Evolutionary conservation across 2,888 invertebrate species (phyloP).

Genomic region (Netelia melanura): DNA sequence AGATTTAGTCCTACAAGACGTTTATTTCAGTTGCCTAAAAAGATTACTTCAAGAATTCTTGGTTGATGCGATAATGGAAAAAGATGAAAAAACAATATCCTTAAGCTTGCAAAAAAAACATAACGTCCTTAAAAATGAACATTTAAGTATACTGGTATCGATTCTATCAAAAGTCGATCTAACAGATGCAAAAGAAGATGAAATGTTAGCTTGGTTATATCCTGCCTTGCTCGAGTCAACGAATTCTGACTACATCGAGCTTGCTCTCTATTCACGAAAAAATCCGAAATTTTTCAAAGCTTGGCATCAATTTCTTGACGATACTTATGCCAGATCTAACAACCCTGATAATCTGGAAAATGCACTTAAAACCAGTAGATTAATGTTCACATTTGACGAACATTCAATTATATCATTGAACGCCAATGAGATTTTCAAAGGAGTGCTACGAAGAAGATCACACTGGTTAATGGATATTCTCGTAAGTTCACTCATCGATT

Average conservation of each 20-base stretch:
- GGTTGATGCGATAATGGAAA: background rate
- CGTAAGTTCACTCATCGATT: slow-evolving; percentile 71
- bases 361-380: slow-evolving; percentile 72
- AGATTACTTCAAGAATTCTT: slow-evolving; percentile 67
- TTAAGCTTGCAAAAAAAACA: slow-evolving; percentile 13
- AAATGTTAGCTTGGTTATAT: slow-evolving; percentile 76
- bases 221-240: slow-evolving; percentile 73
- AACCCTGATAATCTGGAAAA: slow-evolving; percentile 67
- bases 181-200: slow-evolving; percentile 73
- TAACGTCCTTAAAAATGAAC: slow-evolving; percentile 41
- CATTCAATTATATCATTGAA: slow-evolving; percentile 69
- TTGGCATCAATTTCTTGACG: slow-evolving; percentile 78
- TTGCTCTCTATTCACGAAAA: slow-evolving; percentile 78
- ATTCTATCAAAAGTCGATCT: slow-evolving; percentile 79
- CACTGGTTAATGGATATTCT: slow-evolving; percentile 82
- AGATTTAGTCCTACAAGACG: slow-evolving; percentile 75
- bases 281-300: slow-evolving; percentile 75
- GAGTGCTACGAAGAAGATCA: slow-evolving; percentile 73
- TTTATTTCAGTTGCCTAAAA: slow-evolving; percentile 75
- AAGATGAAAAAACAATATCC: slow-evolving; percentile 21
- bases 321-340: slow-evolving; percentile 69
- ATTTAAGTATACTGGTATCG: slow-evolving; percentile 73
- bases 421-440: slow-evolving; percentile 76
- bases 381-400: slow-evolving; percentile 72
- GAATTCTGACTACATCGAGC: slow-evolving; percentile 74